phyloP scores from a whole-genome alignment of 2,113 vertebrate genomes.

The Malurus alboscapulatus region DNA sequence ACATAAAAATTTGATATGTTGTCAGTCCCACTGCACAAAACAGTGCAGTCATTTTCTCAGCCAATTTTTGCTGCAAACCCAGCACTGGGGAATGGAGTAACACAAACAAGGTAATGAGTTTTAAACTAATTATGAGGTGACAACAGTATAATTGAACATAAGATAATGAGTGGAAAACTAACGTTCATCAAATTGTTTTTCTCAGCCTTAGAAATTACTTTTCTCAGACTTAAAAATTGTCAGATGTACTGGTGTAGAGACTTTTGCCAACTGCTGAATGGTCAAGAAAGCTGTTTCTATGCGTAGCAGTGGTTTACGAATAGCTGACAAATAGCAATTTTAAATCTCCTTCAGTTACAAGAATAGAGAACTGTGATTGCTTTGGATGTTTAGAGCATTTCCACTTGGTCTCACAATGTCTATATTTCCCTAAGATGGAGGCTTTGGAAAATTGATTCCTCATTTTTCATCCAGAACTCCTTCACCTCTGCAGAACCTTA shows the following conservation, averaged over 20 bases:
- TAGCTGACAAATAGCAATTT: neutral
- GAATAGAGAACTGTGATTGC: neutral
- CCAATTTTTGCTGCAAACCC: slow-evolving; percentile 53
- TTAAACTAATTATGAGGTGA: slow-evolving; percentile 65
- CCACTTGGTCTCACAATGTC: neutral
- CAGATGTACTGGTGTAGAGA: neutral
- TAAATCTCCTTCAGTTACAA: neutral
- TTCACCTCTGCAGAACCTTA: neutral
- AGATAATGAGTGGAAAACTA: slow-evolving; percentile 59
- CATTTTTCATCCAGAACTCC: neutral
- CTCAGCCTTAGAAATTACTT: slow-evolving; percentile 15
- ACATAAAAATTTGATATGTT: slow-evolving; percentile 54
- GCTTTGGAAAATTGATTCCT: neutral
- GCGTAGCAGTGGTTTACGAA: neutral
- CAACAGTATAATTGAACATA: slow-evolving; percentile 63
- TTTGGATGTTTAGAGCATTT: neutral
- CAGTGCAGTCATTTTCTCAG: slow-evolving; percentile 41
- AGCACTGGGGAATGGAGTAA: slow-evolving; percentile 55
- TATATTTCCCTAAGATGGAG: neutral
- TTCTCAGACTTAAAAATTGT: neutral
- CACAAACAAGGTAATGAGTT: slow-evolving; percentile 61
- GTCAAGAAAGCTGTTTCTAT: neutral
- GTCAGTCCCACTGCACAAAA: slow-evolving; percentile 63
- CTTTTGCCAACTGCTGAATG: neutral
- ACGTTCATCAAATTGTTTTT: slow-evolving; percentile 35